phyloP scores from a whole-genome alignment of 2,888 invertebrate species.

The Dynastes grantii region DNA sequence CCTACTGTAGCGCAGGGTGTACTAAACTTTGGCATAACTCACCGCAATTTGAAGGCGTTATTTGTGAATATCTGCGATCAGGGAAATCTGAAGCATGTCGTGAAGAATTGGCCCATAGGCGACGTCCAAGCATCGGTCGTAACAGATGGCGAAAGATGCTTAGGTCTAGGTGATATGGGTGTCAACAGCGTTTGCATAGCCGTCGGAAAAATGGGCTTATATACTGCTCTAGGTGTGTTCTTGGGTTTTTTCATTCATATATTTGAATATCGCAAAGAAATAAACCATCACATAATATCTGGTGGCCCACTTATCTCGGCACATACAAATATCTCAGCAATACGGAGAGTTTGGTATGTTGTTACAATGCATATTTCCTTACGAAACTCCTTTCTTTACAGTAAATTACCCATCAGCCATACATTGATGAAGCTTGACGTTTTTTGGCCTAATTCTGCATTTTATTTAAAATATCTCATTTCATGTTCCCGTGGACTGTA shows the following conservation, averaged over 20 bases:
- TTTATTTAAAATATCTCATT: too few species aligned
- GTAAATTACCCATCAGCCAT: too few species aligned
- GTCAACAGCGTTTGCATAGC: constrained; percentile 99
- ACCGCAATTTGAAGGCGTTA: constrained; percentile 91
- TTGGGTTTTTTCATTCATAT: neutral
- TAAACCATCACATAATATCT: too few species aligned
- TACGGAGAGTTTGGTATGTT: too few species aligned
- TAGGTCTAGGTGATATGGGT: constrained; percentile 97
- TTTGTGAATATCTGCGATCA: constrained; percentile 98
- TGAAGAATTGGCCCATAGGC: constrained; percentile 93
- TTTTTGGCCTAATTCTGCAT: too few species aligned
- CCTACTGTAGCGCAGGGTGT: constrained; percentile 98
- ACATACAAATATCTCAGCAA: too few species aligned
- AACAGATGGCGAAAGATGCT: constrained; percentile 98
- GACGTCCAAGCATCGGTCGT: constrained; percentile 93
- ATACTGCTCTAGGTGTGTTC: constrained; percentile 85
- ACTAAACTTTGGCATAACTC: constrained; percentile 95
- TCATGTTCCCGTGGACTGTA: too few species aligned
- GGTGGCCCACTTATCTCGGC: too few species aligned
- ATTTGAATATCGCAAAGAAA: neutral
- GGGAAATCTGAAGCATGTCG: constrained; percentile 93
- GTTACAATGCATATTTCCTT: too few species aligned
- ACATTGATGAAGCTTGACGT: too few species aligned
- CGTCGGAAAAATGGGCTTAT: constrained; percentile 95
- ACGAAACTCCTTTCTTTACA: too few species aligned